phyloP scores from a whole-genome alignment of 2,888 invertebrate genomes.

The Ophion ventricosus region DNA sequence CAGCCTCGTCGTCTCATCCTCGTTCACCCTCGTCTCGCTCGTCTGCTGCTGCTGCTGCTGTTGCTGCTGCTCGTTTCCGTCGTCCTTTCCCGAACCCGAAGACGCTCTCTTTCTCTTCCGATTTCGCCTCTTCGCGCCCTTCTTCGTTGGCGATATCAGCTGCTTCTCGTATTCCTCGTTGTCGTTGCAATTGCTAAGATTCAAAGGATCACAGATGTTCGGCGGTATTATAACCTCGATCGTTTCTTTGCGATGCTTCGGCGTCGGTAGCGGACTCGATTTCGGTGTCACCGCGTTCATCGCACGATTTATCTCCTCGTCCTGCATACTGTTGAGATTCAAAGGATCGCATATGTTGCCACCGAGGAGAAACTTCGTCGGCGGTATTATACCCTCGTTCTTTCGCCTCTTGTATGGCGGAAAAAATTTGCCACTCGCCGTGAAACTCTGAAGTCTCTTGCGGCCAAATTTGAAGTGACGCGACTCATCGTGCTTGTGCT shows the following conservation, averaged over 20 bases:
- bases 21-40: neutral
- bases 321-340: conserved; percentile 95
- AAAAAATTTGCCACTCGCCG: conserved; percentile 88
- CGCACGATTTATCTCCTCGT: conserved; percentile 90
- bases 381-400: conserved; percentile 91
- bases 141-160: conserved; percentile 89
- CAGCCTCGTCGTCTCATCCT: neutral
- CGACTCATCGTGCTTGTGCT: conserved; percentile 81
- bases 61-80: conserved; percentile 80
- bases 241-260: conserved; percentile 90
- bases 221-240: conserved; percentile 97
- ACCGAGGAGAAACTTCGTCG: conserved; percentile 96
- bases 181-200: conserved; percentile 89
- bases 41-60: conserved; percentile 67
- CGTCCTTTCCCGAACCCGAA: conserved; percentile 83
- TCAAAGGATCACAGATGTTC: conserved; percentile 96
- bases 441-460: conserved; percentile 89
- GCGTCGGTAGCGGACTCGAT: conserved; percentile 94
- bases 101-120: conserved; percentile 86
- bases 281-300: conserved; percentile 96
- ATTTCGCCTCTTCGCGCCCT: conserved; percentile 86
- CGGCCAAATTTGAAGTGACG: conserved; percentile 83
- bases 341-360: conserved; percentile 98
- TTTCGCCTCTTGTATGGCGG: conserved; percentile 90
- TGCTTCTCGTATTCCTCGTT: conserved; percentile 93